A percentile compares a stretch with the other conserved stretches of the same genome.
These are phyloP conservation scores for Gryllus longicercus DNA, from an alignment of 2,888 invertebrate species.

Conservation along the genomic window DNA sequence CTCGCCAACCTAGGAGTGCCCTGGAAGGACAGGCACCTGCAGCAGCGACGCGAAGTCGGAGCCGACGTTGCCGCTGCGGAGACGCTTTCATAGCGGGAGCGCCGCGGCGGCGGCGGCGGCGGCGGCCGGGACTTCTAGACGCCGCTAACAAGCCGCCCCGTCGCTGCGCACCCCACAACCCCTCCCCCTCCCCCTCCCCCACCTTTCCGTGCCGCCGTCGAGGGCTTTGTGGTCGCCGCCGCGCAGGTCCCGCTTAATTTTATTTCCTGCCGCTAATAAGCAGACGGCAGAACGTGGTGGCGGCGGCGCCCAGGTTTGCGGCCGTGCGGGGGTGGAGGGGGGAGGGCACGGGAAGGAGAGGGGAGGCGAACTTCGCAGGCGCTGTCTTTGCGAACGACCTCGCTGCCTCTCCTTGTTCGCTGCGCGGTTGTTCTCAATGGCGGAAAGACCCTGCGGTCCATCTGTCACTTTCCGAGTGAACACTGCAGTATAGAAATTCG, in stretches of 20 bases:
- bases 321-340: constrained; percentile 28
- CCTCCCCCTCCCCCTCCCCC: not conserved
- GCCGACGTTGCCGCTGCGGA: too few species aligned
- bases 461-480: too few species aligned
- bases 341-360: constrained; percentile 38
- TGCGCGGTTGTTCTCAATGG: too few species aligned
- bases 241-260: not conserved
- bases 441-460: too few species aligned
- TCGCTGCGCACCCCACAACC: not conserved
- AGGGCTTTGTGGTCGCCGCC: not conserved
- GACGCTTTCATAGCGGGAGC: too few species aligned
- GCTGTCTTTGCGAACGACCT: too few species aligned
- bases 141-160: not conserved
- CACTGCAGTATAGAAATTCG: too few species aligned
- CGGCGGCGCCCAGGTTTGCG: not conserved
- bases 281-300: not conserved
- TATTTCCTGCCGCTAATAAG: constrained; percentile 10
- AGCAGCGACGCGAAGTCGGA: too few species aligned
- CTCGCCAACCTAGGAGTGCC: too few species aligned
- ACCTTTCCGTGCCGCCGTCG: not conserved
- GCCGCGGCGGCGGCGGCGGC: too few species aligned
- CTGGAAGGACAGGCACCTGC: too few species aligned
- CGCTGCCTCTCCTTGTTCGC: too few species aligned
- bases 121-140: not conserved
- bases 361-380: constrained; percentile 19